Conservation (phyloP, 2,797 vertebrate genomes). For the Helarctos malayanus region DNA sequence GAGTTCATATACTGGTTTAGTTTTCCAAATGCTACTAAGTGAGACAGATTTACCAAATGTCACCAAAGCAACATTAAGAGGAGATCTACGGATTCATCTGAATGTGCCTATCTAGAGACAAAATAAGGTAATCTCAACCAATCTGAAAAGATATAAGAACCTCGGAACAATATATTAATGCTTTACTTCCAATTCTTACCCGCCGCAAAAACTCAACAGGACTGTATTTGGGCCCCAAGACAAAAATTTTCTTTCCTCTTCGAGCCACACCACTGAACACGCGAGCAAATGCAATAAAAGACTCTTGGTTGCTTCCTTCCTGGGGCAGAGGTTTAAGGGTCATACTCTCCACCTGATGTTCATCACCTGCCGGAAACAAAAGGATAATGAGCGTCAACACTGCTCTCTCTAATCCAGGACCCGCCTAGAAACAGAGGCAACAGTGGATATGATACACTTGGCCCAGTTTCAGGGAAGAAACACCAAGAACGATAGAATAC, state of each 20-base stretch:
- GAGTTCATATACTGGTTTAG: not conserved
- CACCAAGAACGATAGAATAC: not conserved
- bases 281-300: constrained; percentile 96
- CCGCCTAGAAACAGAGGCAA: not conserved
- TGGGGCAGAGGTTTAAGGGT: constrained; percentile 78
- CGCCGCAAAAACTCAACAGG: constrained; percentile 91
- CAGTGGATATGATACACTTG: fast-evolving
- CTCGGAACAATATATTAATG: not conserved
- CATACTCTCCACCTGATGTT: constrained; percentile 83
- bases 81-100: not conserved
- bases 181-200: constrained; percentile 89
- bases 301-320: constrained; percentile 90
- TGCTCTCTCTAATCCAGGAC: not conserved
- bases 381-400: constrained; percentile 39
- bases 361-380: constrained; percentile 86
- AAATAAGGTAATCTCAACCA: not conserved
- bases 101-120: not conserved
- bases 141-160: not conserved
- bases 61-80: not conserved
- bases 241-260: constrained; percentile 94
- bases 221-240: constrained; percentile 97
- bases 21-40: not conserved
- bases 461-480: not conserved
- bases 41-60: not conserved
- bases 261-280: constrained; percentile 95